A percentile compares a stretch with the other conserved stretches of the same genome.
Conservation (phyloP, 2,797 vertebrate genomes). For the Mormyrus proboscirostris region DNA sequence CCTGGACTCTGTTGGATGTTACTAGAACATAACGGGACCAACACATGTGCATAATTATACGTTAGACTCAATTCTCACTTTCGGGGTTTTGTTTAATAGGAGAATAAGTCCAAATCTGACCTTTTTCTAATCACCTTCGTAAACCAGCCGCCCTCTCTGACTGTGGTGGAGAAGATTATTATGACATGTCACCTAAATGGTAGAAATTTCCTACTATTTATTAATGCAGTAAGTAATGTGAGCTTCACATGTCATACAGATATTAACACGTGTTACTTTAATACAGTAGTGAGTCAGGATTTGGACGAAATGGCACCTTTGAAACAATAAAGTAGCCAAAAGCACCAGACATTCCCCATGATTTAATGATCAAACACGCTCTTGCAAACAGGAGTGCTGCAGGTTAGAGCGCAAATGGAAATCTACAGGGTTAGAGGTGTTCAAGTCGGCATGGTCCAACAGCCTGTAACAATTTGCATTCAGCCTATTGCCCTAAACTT, state of each 20-base stretch:
- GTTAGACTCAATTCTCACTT: not conserved
- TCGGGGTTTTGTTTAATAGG: not conserved
- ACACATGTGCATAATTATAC: not conserved
- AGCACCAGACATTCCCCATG: not conserved
- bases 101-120: not conserved
- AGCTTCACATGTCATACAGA: not conserved
- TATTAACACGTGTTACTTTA: not conserved
- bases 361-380: not conserved
- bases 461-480: not conserved
- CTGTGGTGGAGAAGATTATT: not conserved
- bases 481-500: not conserved
- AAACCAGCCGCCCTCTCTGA: not conserved
- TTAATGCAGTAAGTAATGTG: not conserved
- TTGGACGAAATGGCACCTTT: not conserved
- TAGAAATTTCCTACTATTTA: not conserved
- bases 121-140: not conserved
- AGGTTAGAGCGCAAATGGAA: not conserved
- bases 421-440: not conserved
- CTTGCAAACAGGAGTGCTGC: not conserved
- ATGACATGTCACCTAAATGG: not conserved
- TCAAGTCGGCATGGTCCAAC: not conserved
- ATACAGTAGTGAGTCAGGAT: not conserved
- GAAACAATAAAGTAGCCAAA: not conserved
- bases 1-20: not conserved
- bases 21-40: not conserved